phyloP scores from a whole-genome alignment of 2,797 vertebrate species.

The Urocyon cinereoargenteus region DNA sequence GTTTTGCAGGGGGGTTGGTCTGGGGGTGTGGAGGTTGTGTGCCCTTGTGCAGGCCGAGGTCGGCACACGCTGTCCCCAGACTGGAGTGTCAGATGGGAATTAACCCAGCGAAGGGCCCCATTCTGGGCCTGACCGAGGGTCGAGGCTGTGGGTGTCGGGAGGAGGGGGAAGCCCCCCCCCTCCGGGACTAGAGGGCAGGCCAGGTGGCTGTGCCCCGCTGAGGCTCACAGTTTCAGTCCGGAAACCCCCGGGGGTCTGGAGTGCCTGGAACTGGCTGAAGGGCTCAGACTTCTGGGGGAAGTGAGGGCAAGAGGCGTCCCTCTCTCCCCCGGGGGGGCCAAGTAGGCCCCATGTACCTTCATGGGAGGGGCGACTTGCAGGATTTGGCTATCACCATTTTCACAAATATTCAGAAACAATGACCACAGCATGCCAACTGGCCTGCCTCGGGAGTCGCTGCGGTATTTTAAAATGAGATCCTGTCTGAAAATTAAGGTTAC shows the following conservation, averaged over 20 bases:
- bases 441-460: background rate
- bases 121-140: constrained; percentile 22
- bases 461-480: constrained; percentile 63
- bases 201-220: constrained; percentile 62
- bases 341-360: background rate
- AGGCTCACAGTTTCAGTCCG: background rate
- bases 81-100: background rate
- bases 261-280: background rate
- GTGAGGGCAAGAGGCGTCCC: background rate
- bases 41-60: background rate
- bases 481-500: constrained; percentile 57
- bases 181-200: background rate
- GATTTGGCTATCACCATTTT: background rate
- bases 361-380: background rate
- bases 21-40: background rate
- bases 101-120: background rate
- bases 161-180: constrained; percentile 40
- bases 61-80: no score
- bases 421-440: constrained; percentile 17
- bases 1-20: background rate
- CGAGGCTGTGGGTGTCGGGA: background rate
- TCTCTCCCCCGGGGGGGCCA: background rate
- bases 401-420: constrained; percentile 30
- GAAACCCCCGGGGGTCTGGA: background rate
- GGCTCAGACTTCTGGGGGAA: background rate